Percentiles rank a stretch among this genome's conserved stretches.
Evolutionary conservation across 1,140 invertebrate species (phyloP).

Genomic region (Rhopalosiphum maidis): DNA sequence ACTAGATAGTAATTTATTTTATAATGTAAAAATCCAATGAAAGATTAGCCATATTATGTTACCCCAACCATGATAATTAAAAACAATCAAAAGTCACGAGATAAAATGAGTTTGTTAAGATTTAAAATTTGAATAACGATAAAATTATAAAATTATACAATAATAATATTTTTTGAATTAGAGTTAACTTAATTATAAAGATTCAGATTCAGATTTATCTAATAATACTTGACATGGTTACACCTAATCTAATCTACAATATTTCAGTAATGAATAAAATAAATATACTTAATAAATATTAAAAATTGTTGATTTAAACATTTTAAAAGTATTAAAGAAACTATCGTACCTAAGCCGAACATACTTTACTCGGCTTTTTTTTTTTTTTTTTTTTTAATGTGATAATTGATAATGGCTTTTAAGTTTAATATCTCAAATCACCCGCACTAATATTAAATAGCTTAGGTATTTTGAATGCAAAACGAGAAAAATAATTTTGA

Average conservation of each 20-base stretch:
- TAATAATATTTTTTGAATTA: not conserved
- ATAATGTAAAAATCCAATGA: not conserved
- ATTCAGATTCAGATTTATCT: not conserved
- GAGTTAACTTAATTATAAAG: not conserved
- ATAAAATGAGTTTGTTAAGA: not conserved
- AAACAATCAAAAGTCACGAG: not conserved
- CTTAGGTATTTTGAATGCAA: not conserved
- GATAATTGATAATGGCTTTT: not conserved
- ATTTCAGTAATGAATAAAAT: not conserved
- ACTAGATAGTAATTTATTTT: not conserved
- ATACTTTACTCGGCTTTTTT: not conserved
- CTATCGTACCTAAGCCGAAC: not conserved
- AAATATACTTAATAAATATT: not conserved
- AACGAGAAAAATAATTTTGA: not conserved
- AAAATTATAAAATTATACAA: not conserved
- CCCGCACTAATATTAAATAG: too few species aligned
- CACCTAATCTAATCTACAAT: not conserved
- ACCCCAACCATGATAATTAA: not conserved
- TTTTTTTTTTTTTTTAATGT: not conserved
- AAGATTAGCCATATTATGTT: not conserved
- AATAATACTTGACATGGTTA: not conserved
- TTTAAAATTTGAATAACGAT: not conserved
- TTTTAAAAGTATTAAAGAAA: not conserved
- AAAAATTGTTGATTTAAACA: not conserved
- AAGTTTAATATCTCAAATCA: not conserved